These are phyloP conservation scores for Athripsodes cinereus DNA, from an alignment of 2,888 invertebrate species.

Conservation along the genomic window DNA sequence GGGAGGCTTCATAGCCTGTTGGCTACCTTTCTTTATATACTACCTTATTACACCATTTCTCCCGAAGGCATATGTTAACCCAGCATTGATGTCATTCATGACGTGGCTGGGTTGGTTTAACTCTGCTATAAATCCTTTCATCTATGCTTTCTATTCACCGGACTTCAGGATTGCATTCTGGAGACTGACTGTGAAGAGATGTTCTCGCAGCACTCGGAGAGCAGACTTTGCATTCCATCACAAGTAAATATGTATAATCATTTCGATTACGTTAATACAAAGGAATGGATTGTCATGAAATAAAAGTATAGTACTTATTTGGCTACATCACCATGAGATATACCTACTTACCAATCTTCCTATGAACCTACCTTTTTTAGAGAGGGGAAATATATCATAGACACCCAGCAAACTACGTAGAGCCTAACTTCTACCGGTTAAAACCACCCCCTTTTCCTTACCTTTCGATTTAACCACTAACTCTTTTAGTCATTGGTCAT, in stretches of 20 bases:
- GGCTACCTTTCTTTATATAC: slow-evolving; percentile 82
- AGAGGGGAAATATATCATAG: too few relatives aligned
- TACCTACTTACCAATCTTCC: too few relatives aligned
- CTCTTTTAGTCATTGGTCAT: too few relatives aligned
- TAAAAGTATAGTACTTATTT: too few relatives aligned
- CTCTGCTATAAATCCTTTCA: slow-evolving; percentile 85
- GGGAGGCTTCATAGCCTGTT: slow-evolving; percentile 82
- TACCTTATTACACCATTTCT: slow-evolving; percentile 78
- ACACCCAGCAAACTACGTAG: too few relatives aligned
- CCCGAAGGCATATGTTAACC: slow-evolving; percentile 53
- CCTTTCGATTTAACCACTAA: too few relatives aligned
- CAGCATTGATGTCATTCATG: slow-evolving; percentile 63
- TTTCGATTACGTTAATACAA: too few relatives aligned
- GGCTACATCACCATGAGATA: too few relatives aligned
- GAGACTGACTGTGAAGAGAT: slow-evolving; percentile 70
- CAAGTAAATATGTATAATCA: slow-evolving; percentile 21
- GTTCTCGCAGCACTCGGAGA: slow-evolving; percentile 43
- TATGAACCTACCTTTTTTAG: too few relatives aligned
- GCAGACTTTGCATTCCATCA: slow-evolving; percentile 24
- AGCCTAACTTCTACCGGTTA: too few relatives aligned
- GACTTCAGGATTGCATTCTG: slow-evolving; percentile 84
- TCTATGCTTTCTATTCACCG: slow-evolving; percentile 84
- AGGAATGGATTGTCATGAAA: too few relatives aligned
- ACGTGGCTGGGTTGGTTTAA: slow-evolving; percentile 91
- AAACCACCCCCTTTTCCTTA: too few relatives aligned